Evolutionary conservation across 30 jellyfish, hydroid and myxozoan species (phyloP), one percentile per base, ranked within the genome.

Genomic region (Morbakka virulenta): DNA sequence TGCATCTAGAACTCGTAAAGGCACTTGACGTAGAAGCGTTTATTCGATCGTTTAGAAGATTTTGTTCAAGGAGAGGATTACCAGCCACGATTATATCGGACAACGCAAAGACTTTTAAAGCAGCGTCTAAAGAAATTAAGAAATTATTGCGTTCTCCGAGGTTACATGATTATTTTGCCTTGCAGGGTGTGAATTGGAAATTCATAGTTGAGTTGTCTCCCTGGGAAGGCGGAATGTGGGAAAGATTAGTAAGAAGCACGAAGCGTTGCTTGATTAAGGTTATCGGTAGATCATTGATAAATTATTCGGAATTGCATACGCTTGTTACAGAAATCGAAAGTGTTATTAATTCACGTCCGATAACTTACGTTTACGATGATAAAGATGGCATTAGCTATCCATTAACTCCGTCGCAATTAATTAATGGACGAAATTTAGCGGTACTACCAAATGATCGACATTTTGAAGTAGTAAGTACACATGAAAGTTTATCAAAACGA

Each of bases 221-320:
- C 52, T 76, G 77, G 77, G 22, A 76, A 23, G 87, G 78, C 35
- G 87, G 70, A 4, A 50, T 30, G 0, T 76, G 78, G 87, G 87
- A 76, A 28, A 22, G 87, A 1, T 30, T 76, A 11, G 32, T 61
- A 20, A n/a, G 69, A 32, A 76, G 87, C n/a, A 51, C 28, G 25
- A 76, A 76, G 64, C 20, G 87, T 29, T 76, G 78, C 52, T 2
- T 76, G 3, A 47, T 76, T 1, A 76, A 61, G 70, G 53, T 32
- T 13, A 71, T 76, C 22, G 78, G 87, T 3, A 69, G 87, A 32
- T 69, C 87, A 32, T n/a, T 32, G 78, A 69, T 76, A 0, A 41
- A 62, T 57, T 76, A 9, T 61, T n/a, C 35, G 11, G 78, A 62
- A 35, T 3, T 76, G 87, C 14, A 3, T 27, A 76, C 87, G 0